A percentile compares a stretch with the other conserved stretches of the same genome.
Evolutionary conservation across 2,888 invertebrate species (phyloP).

Genomic region (Oscheius myriophilus): DNA sequence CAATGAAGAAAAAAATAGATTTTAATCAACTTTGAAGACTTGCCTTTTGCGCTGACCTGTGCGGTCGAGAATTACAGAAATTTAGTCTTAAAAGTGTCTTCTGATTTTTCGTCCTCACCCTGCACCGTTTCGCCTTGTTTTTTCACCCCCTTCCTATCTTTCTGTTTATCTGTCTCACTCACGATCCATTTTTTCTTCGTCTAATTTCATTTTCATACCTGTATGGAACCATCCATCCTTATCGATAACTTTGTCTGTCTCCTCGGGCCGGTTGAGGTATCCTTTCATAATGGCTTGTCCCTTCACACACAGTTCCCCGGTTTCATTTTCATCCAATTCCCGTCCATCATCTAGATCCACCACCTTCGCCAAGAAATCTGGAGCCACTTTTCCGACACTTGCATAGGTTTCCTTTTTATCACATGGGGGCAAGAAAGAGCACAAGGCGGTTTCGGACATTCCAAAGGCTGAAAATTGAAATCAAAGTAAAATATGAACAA

Average conservation of each 20-base stretch:
- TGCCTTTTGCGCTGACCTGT: too few relatives aligned
- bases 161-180: too few relatives aligned
- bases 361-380: slow-evolving; percentile 18
- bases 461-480: slow-evolving; percentile 30
- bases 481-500: slow-evolving; percentile 4
- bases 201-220: neutral
- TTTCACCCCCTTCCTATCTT: too few relatives aligned
- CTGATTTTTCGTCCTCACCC: too few relatives aligned
- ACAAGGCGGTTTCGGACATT: slow-evolving; percentile 31
- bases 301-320: slow-evolving; percentile 47
- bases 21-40: too few relatives aligned
- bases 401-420: slow-evolving; percentile 10
- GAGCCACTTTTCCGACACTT: slow-evolving; percentile 15
- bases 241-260: slow-evolving; percentile 11
- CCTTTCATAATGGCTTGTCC: slow-evolving; percentile 52
- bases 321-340: slow-evolving; percentile 26
- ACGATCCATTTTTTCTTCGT: too few relatives aligned
- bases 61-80: too few relatives aligned
- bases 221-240: slow-evolving; percentile 44
- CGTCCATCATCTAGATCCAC: slow-evolving; percentile 19
- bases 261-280: slow-evolving; percentile 37
- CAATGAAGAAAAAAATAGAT: too few relatives aligned
- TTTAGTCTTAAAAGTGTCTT: too few relatives aligned
- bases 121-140: too few relatives aligned
- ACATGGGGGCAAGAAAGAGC: slow-evolving; percentile 32